Conservation (phyloP, 2,888 invertebrate species). For the Craniophora ligustri region DNA sequence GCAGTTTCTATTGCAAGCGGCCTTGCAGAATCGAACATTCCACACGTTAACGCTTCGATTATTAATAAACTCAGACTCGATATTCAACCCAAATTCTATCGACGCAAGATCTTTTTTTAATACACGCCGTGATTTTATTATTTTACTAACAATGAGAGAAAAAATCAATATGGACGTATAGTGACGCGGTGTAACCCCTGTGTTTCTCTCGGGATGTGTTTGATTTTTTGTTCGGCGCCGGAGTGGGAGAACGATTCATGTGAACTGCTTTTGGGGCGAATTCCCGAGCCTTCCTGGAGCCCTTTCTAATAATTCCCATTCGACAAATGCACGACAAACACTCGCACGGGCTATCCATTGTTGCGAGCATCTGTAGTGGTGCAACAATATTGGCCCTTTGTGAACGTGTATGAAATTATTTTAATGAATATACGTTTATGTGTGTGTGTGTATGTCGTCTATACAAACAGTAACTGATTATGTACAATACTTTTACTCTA, state of each 20-base stretch:
- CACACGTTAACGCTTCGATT: conserved; percentile 87
- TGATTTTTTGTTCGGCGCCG: conserved; percentile 86
- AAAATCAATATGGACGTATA: conserved; percentile 87
- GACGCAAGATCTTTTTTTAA: conserved; percentile 83
- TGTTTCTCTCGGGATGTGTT: conserved; percentile 88
- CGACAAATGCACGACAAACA: conserved; percentile 88
- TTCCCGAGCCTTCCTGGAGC: conserved; percentile 88
- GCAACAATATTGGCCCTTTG: conserved; percentile 82
- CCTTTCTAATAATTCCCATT: conserved; percentile 87
- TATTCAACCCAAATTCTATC: conserved; percentile 84
- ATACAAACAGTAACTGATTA: conserved; percentile 51
- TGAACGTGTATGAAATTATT: conserved; percentile 74
- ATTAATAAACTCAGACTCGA: conserved; percentile 85
- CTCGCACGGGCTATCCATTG: conserved; percentile 86
- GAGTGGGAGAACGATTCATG: conserved; percentile 87
- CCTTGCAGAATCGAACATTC: conserved; percentile 86
- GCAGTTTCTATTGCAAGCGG: conserved; percentile 87
- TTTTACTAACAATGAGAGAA: conserved; percentile 86
- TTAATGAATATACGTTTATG: conserved; percentile 67
- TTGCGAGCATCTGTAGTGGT: conserved; percentile 82
- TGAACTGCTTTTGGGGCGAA: conserved; percentile 89
- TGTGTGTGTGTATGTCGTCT: conserved; percentile 23
- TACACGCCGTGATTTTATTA: conserved; percentile 79
- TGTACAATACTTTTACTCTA: too few relatives aligned
- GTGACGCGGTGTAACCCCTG: conserved; percentile 88